Base-by-base conservation (phyloP, 37 sponge, comb jelly and placozoan species). In the Geodia barretti region DNA sequence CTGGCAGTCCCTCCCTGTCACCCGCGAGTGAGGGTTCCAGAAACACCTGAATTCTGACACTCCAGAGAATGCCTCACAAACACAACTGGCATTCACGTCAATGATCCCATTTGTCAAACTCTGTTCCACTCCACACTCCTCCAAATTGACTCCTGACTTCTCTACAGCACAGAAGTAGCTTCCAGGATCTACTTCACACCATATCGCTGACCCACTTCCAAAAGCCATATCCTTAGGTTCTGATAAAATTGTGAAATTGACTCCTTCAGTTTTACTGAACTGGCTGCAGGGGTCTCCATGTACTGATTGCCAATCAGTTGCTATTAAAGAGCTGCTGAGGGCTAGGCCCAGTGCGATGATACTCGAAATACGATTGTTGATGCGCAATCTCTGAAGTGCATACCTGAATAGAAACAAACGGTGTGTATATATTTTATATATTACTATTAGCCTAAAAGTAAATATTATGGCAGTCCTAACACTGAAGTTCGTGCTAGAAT, bases 271-370 rank as follows among this genome's bases (percentile, higher is more conserved):
- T 30, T 73, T 39, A 68, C 72, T 85, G 47, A 77, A 77, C 32
- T 77, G 54, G 74, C 68, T 38, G 67, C 87, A 87, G 37, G 87
- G 87, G 72, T 87, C 87, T 43, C 76, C 77, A 25, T 76, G 32
- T 65, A 87, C 31, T 47, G 87, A 80, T 76, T 87, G 87, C 87
- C 87, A 87, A 60, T 87, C 87, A 40, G 70, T 4, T 20, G 61
- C 23, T 24, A 79, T 39, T 28, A 79, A 1, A 43, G 60, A 47
- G 33, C 81, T 76, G 35, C 23, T 43, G 25, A 67, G 21, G 7
- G 35, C 62, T 24, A 80, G 25, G 4, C 38, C 25, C 14, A 80
- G 5, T 2, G 81, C 76, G 8, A 71, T 28, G 21, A 87, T 28
- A 31, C 54, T 62, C 2, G 74, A 74, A 21, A 29, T 37, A 39